Evolutionary conservation across 2,113 vertebrate genomes (phyloP), one percentile per base, ranked within the genome.

Genomic region (Tetrao urogallus): DNA sequence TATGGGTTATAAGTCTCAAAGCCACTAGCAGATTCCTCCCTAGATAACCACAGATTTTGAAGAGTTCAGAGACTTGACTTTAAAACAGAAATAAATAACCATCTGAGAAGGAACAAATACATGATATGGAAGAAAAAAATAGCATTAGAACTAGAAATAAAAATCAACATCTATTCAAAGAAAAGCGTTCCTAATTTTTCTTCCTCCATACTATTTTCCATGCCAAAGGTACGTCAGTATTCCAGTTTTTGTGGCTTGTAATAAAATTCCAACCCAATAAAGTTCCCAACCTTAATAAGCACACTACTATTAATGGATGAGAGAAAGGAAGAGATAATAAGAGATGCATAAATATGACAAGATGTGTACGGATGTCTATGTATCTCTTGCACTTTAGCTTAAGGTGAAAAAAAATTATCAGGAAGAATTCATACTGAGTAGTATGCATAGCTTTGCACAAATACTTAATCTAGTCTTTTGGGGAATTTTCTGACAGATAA

Each of bases 1-100:
- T 89, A 89, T 3, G 1, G 60, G 42, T 72, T 96, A 91, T 82
- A 70, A 86, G 76, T 70, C 71, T 88, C 87, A 92, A 92, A 82
- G 24, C 18, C 36, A 66, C 89, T 73, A 70, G 79, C 32, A 94
- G 77, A 86, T 72, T 74, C n/a, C 16, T 94, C 32, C 28, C 74
- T 91, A 38, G 24, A 61, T 93, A 79, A 65, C 58, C 25, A 83
- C 40, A 27, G 19, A 16, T 86, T 54, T 93, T 65, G 80, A 82
- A 90, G 32, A 84, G 14, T 52, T 93, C 27, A n/a, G 66, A 85
- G 22, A 5, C 32, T 85, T 76, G 18, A 20, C 38, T 95, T 93
- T 88, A 88, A 89, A 80, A 72, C 38, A 61, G 80, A 90, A 82
- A 56, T 69, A 87, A 73, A 16, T 61, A 34, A 43, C 48, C 45